phyloP scores from a whole-genome alignment of 2,797 vertebrate species.

The Fistularia commersonii region DNA sequence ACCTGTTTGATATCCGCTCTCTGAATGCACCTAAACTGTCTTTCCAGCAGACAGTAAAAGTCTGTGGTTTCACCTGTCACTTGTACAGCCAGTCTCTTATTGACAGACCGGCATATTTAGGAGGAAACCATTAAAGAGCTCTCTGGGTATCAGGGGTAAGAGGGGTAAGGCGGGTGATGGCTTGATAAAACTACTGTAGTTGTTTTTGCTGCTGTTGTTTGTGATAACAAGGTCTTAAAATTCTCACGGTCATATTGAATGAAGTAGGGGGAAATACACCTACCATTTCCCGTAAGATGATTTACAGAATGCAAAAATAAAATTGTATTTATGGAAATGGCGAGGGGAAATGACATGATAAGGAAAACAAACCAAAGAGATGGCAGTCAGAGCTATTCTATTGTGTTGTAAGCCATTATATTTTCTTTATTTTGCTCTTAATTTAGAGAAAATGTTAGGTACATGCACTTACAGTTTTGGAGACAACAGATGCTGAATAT shows the following conservation, averaged over 20 bases:
- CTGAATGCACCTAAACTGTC: constrained; percentile 36
- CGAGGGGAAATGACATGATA: background rate
- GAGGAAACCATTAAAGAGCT: constrained; percentile 49
- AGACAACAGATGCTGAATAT: no score
- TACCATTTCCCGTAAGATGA: background rate
- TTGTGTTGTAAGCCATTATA: no score
- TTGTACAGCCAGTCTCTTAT: constrained; percentile 24
- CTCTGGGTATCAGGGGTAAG: constrained; percentile 21
- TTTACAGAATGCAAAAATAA: background rate
- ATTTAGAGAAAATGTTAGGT: no score
- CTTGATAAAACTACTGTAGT: constrained; percentile 23
- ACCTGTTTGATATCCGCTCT: constrained; percentile 45
- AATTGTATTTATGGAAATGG: background rate
- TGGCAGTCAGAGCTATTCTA: background rate
- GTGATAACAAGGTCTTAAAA: constrained; percentile 1
- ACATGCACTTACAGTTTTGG: no score
- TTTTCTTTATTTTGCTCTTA: no score
- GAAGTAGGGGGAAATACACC: background rate
- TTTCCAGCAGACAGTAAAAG: constrained; percentile 39
- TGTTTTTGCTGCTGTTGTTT: constrained; percentile 15
- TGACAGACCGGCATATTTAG: constrained; percentile 45
- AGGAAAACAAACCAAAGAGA: background rate
- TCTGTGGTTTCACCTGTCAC: constrained; percentile 28
- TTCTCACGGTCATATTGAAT: constrained; percentile 6
- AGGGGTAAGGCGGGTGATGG: constrained; percentile 38